Base-by-base conservation (phyloP, 2,113 vertebrate genomes). In the Podarcis muralis region DNA sequence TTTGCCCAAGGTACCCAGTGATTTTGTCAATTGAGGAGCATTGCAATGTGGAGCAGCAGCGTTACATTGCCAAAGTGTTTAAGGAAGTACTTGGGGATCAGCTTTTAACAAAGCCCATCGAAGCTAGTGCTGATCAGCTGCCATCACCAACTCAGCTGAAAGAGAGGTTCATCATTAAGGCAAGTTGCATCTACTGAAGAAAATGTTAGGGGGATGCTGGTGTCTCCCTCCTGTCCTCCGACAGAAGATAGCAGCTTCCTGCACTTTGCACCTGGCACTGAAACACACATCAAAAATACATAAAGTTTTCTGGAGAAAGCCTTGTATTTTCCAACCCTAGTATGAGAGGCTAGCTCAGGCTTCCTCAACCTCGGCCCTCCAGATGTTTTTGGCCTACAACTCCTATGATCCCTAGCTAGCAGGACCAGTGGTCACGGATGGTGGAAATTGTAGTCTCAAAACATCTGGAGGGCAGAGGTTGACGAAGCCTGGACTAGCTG, bases 21-120 rank as follows among this genome's bases (percentile, higher is more conserved):
- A 98, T 99, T 93, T 97, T 99, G 92, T 99, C 99, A 71, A 99
- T 99, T 0, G 99, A 99, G 95, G 98, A 99, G 92, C 99, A 99
- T 81, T 99, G 99, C 20, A 94, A 96, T 0, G 65, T 99, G n/a
- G 98, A 98, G 62, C 99, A 99, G 93, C 99, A 99, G 95, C 97
- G 98, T 32, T 95, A 99, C 92, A 99, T 99, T 97, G 98, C 99
- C 90, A 97, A 93, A 5, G 97, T 98, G 79, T 99, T 99, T 95
- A 98, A 94, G 93, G 98, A 98, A 0, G 98, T 98, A 5, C 97
- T 99, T 43, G 98, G 98, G 30, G 98, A 99, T 91, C 97, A 98
- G 85, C 97, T 99, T 83, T 96, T 99, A 68, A 95, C 6, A 0
- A 98, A 97, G 12, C 98, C 98, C 4, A 93, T 98, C 25, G 99